Conservation (phyloP, 2,113 vertebrate species). For the Himantopus leucocephalus region DNA sequence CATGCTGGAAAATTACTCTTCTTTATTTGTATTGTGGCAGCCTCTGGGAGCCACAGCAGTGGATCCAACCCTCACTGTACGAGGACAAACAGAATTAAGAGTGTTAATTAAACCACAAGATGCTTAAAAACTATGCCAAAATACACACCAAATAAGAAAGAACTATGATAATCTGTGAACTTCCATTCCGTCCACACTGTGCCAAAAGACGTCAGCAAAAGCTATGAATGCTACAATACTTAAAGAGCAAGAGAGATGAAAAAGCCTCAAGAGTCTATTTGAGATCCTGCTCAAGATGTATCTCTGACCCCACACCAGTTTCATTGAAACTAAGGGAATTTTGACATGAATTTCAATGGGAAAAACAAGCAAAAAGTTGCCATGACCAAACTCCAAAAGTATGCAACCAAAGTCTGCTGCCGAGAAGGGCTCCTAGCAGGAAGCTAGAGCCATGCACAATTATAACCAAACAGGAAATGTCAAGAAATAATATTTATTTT, state of each 20-base stretch:
- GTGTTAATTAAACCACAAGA: background rate
- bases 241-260: background rate
- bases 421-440: background rate
- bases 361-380: background rate
- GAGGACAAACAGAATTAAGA: background rate
- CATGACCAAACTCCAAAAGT: background rate
- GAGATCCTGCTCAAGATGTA: background rate
- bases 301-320: background rate
- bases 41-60: background rate
- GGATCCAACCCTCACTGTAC: background rate
- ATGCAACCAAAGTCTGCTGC: background rate
- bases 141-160: background rate
- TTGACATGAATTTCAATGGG: background rate
- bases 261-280: background rate
- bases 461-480: background rate
- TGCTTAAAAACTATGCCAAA: background rate
- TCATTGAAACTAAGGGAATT: background rate
- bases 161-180: background rate
- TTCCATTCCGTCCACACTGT: background rate
- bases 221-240: background rate
- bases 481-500: conserved; percentile 29
- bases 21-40: background rate
- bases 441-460: background rate
- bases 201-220: background rate
- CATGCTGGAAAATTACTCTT: background rate